Conservation (phyloP, 2,797 vertebrate species). For the Enteromius anoplus region DNA sequence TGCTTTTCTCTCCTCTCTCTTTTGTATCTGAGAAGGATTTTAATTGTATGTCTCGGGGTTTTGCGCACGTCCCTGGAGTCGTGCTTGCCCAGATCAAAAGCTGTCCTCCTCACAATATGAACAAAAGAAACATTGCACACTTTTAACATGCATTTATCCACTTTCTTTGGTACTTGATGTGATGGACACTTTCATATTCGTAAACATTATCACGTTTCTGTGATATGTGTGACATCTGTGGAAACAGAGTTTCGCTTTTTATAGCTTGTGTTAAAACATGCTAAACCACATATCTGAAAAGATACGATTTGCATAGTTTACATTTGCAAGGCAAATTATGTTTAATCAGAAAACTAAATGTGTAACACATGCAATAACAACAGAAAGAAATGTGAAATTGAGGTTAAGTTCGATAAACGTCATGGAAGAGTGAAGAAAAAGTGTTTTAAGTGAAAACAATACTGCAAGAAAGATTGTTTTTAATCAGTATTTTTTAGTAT, state of each 20-base stretch:
- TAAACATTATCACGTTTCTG: conserved; percentile 1
- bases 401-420: not conserved
- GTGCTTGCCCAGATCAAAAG: conserved; percentile 44
- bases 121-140: conserved; percentile 8
- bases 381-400: not conserved
- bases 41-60: conserved; percentile 62
- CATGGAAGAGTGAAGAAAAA: not conserved
- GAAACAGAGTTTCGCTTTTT: not conserved
- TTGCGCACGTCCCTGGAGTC: conserved; percentile 38
- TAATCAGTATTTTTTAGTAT: not conserved
- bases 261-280: not conserved
- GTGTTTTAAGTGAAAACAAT: not conserved
- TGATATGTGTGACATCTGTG: conserved; percentile 2
- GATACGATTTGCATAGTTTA: conserved; percentile 2
- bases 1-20: conserved; percentile 30
- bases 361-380: not conserved
- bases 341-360: not conserved
- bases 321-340: not conserved
- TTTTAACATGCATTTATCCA: conserved; percentile 9
- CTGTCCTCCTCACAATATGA: conserved; percentile 27
- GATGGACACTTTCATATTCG: conserved; percentile 17
- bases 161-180: conserved; percentile 5
- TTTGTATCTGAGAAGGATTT: conserved; percentile 53
- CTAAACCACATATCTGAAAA: not conserved
- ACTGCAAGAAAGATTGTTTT: not conserved